Percentiles rank a stretch among this genome's conserved stretches.
Evolutionary conservation across 2,888 invertebrate species (phyloP).

Genomic region (Caenorhabditis sulstoni): DNA sequence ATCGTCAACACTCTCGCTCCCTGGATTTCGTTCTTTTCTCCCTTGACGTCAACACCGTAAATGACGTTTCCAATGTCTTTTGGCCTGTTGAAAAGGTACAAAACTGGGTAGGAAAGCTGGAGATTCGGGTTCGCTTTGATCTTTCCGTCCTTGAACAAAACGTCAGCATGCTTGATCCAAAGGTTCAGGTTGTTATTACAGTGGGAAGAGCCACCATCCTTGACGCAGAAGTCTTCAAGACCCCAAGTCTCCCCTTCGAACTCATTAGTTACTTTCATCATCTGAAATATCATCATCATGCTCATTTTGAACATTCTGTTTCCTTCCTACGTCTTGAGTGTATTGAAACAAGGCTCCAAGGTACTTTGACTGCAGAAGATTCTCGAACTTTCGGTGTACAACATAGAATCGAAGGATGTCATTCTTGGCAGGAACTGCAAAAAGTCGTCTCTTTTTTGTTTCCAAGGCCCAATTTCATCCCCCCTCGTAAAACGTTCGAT

Average conservation of each 20-base stretch:
- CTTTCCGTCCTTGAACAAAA: conserved; percentile 77
- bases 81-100: conserved; percentile 79
- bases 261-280: conserved; percentile 72
- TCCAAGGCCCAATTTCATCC: conserved; percentile 6
- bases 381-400: conserved; percentile 77
- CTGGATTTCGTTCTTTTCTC: conserved; percentile 79
- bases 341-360: conserved; percentile 75
- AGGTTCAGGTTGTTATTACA: conserved; percentile 78
- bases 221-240: conserved; percentile 78
- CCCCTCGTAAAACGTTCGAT: conserved; percentile 13
- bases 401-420: conserved; percentile 80
- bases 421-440: conserved; percentile 70
- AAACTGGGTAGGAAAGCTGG: conserved; percentile 80
- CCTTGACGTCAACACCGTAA: conserved; percentile 79
- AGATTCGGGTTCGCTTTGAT: conserved; percentile 78
- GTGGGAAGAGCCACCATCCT: conserved; percentile 65
- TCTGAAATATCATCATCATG: conserved; percentile 22
- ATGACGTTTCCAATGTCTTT: conserved; percentile 80
- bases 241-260: conserved; percentile 70
- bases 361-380: conserved; percentile 74
- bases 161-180: conserved; percentile 80
- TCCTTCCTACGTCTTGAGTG: conserved; percentile 76
- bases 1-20: conserved; percentile 79
- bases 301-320: not conserved
- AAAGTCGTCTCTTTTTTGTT: conserved; percentile 5